Base-by-base conservation (phyloP, 2,797 vertebrate genomes). In the Scarus forsteni region DNA sequence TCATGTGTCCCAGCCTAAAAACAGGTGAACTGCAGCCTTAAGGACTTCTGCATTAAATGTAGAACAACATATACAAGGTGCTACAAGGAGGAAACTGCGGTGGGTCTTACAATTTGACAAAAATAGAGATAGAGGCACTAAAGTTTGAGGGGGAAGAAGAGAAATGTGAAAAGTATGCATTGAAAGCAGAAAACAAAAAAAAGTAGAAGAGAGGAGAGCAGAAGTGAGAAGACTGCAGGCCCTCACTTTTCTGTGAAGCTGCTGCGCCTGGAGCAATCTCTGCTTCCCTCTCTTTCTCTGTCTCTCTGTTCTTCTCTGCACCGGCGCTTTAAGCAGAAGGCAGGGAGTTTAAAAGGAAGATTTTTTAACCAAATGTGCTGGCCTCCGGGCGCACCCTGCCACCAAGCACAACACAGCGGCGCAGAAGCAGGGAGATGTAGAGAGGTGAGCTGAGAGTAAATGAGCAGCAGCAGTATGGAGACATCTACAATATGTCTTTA, bases 161-260 rank as follows among this genome's bases (percentile, higher is more conserved):
- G 18, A 3, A n/a, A 3, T 54, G n/a, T 15, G 9, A 34, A 51
- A 34, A 52, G 34, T 10, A 54, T 15, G 35, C 10, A 54, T 15
- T 36, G 52, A 36, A 35, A 36, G 52, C 14, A 38, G 35, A 38
- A 38, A 54, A 36, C 14, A 9, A 39, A 39, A 54, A 35, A 69
- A 60, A 49, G 49, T 51, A 67, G 60, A 8, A 14, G 53, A 69
- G 38, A 50, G 43, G 70, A 80, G 77, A 45, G 65, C 46, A 57
- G 55, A 58, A 0, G 13, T 65, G 53, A 73, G 79, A 77, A 81
- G 70, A 73, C 80, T 62, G 77, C 78, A 73, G 86, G 73, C 70
- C 73, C 52, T 73, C 58, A 45, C 60, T 78, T 80, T 75, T 73
- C 77, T 80, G 49, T 85, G 85, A 84, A 88, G 80, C 79, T 77